Conservation (phyloP, 2,113 vertebrate species). For the Turdus rufiventris region DNA sequence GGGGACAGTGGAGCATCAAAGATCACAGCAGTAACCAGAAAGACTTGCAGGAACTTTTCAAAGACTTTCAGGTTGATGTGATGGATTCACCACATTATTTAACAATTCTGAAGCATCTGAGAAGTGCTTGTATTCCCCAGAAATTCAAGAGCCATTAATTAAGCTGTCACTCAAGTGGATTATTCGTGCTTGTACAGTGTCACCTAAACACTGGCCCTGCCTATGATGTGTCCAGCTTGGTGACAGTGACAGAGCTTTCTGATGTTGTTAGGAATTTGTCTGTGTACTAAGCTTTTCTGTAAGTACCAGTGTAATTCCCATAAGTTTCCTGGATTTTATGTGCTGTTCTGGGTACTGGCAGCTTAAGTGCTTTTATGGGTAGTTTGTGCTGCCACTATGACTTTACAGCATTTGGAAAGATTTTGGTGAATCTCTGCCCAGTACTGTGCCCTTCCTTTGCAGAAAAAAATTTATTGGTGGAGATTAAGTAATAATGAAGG, state of each 20-base stretch:
- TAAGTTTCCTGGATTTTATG: neutral
- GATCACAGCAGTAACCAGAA: neutral
- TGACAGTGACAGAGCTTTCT: neutral
- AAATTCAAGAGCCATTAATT: neutral
- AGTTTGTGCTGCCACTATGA: neutral
- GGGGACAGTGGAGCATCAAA: neutral
- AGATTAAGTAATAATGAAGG: neutral
- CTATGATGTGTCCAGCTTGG: neutral
- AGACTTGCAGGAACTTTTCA: neutral
- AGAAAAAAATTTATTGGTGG: neutral
- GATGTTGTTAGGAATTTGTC: neutral
- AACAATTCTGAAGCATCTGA: neutral
- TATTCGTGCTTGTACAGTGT: neutral
- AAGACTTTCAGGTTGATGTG: neutral
- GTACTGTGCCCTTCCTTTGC: neutral
- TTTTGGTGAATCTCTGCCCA: neutral
- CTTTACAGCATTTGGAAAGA: neutral
- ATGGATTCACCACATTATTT: neutral
- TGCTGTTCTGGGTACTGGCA: neutral
- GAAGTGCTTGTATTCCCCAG: neutral
- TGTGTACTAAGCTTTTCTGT: neutral
- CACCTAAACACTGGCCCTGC: neutral
- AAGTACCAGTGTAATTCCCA: neutral
- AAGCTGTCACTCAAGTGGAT: neutral
- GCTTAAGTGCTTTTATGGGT: neutral